Conservation (phyloP, 2,888 invertebrate genomes). For the Podabrus alpinus region DNA sequence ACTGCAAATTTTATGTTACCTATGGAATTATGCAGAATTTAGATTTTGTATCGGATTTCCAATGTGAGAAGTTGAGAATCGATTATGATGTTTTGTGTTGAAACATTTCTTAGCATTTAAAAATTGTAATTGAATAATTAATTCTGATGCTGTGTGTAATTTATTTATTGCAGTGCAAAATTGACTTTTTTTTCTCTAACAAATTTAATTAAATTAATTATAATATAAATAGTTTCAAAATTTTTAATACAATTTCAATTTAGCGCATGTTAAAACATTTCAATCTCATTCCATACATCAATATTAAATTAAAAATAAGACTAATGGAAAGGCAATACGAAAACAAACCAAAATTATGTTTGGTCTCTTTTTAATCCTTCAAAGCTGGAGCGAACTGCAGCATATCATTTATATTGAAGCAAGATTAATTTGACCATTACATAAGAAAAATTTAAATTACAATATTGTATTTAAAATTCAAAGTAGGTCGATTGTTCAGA, state of each 20-base stretch:
- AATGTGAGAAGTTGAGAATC: neutral
- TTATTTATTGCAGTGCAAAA: neutral
- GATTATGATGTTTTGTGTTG: neutral
- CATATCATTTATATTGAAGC: neutral
- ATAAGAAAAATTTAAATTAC: neutral
- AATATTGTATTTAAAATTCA: neutral
- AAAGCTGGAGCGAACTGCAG: neutral
- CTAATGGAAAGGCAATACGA: neutral
- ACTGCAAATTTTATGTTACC: neutral
- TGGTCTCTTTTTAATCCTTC: neutral
- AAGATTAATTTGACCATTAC: neutral
- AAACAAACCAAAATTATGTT: neutral
- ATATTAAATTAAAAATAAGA: neutral
- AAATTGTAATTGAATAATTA: neutral
- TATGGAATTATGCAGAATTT: neutral
- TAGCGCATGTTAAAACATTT: neutral
- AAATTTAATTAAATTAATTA: neutral
- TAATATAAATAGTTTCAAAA: neutral
- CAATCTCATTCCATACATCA: neutral
- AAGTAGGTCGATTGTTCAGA: neutral
- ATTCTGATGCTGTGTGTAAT: neutral
- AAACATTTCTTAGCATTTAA: neutral
- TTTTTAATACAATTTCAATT: neutral
- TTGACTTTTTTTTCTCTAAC: neutral
- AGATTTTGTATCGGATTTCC: neutral